Percentiles rank a stretch among this genome's conserved stretches.
Conservation (phyloP, 2,113 vertebrate species). For the Scomber scombrus region DNA sequence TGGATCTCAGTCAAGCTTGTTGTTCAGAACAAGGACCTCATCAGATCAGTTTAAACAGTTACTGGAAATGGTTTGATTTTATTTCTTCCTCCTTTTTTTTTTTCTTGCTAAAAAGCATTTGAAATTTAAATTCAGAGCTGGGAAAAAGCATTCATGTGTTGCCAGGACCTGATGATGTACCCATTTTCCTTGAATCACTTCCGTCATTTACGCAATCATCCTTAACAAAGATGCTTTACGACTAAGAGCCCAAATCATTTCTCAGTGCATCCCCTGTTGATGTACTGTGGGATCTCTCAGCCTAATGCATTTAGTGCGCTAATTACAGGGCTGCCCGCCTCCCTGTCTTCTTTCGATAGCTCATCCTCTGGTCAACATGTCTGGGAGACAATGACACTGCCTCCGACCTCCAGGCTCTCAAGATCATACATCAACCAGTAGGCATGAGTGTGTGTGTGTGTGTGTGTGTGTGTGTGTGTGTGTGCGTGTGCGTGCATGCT, state of each 20-base stretch:
- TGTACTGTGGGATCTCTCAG: slow-evolving; percentile 60
- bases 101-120: not conserved
- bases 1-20: too few species aligned
- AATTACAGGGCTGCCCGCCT: slow-evolving; percentile 68
- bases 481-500: slow-evolving; percentile 31
- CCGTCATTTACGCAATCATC: slow-evolving; percentile 69
- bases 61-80: too few species aligned
- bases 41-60: not conserved
- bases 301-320: slow-evolving; percentile 75
- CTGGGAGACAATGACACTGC: slow-evolving; percentile 69
- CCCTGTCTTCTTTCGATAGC: slow-evolving; percentile 63
- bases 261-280: slow-evolving; percentile 48
- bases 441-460: slow-evolving; percentile 24
- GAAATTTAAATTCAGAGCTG: not conserved
- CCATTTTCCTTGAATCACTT: slow-evolving; percentile 60
- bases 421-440: slow-evolving; percentile 71
- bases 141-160: slow-evolving; percentile 18
- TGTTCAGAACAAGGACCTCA: not conserved
- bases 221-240: slow-evolving; percentile 65
- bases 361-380: slow-evolving; percentile 78
- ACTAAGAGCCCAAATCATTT: slow-evolving; percentile 52
- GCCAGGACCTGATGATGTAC: slow-evolving; percentile 49
- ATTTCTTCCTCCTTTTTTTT: not conserved
- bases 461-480: slow-evolving; percentile 14
- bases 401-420: slow-evolving; percentile 74